phyloP scores from a whole-genome alignment of 2,797 vertebrate species.

The Lateolabrax maculatus region DNA sequence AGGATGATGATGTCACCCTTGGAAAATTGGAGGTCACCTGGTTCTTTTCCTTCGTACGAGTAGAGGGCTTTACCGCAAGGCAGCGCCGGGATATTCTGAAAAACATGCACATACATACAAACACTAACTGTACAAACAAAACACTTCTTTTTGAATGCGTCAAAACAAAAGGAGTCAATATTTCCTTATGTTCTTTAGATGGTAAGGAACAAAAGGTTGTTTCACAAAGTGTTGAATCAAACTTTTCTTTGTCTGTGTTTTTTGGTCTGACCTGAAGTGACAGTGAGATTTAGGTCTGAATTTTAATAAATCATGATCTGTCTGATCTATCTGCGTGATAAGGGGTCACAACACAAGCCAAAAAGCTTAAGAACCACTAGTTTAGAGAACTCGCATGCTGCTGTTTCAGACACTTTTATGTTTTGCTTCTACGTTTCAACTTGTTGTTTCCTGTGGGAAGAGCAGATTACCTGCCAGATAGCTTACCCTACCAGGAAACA shows the following conservation, averaged over 20 bases:
- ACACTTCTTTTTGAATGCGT: not conserved
- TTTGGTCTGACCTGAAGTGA: not conserved
- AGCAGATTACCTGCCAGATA: conserved; percentile 28
- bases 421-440: conserved; percentile 5
- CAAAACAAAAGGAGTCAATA: conserved; percentile 8
- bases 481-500: conserved; percentile 14
- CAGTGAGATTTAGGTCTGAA: not conserved
- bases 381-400: not conserved
- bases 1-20: conserved; percentile 98
- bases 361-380: not conserved
- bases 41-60: conserved; percentile 97
- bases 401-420: conserved; percentile 4
- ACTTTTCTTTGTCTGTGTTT: not conserved
- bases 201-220: not conserved
- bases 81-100: conserved; percentile 92
- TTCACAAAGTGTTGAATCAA: not conserved
- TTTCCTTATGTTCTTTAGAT: not conserved
- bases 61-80: conserved; percentile 97
- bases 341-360: not conserved
- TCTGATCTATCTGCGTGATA: not conserved
- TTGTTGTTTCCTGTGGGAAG: conserved; percentile 5
- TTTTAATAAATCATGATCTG: not conserved
- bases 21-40: conserved; percentile 95
- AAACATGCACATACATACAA: conserved; percentile 34
- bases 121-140: not conserved